These are phyloP conservation scores for Lagenorhynchus albirostris DNA, from an alignment of 2,113 vertebrate genomes.

Conservation along the genomic window DNA sequence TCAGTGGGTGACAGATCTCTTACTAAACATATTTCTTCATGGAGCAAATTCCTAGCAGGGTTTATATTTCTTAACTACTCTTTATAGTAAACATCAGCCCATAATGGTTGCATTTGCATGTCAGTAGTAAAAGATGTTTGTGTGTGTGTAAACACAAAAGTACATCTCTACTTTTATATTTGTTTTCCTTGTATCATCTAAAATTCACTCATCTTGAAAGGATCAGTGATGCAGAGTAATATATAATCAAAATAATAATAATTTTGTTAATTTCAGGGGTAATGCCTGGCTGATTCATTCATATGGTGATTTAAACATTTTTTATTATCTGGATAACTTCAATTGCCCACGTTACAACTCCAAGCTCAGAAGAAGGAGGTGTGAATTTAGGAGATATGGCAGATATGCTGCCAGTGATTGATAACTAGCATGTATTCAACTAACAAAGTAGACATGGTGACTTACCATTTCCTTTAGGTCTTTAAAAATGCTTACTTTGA, in stretches of 20 bases:
- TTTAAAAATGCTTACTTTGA: not conserved
- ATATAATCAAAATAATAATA: not conserved
- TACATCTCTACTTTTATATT: not conserved
- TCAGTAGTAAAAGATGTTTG: not conserved
- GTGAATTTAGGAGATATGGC: not conserved
- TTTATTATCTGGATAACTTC: not conserved
- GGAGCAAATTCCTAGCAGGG: not conserved
- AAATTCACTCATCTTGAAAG: not conserved
- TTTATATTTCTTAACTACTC: conserved; percentile 16
- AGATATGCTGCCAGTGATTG: not conserved
- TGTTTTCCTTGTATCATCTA: not conserved
- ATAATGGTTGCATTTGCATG: not conserved
- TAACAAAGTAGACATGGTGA: not conserved
- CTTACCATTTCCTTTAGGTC: not conserved
- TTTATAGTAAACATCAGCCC: not conserved
- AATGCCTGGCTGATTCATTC: not conserved
- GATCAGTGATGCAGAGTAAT: not conserved
- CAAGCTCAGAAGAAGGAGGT: not conserved
- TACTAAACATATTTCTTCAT: conserved; percentile 38
- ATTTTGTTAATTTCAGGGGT: not conserved
- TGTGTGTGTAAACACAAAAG: not conserved
- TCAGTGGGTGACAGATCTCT: conserved; percentile 16
- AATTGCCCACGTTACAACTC: not conserved
- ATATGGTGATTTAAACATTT: not conserved
- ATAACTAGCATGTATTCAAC: not conserved